phyloP scores from a whole-genome alignment of 2,888 invertebrate species.

The Patella ulyssiponensis region DNA sequence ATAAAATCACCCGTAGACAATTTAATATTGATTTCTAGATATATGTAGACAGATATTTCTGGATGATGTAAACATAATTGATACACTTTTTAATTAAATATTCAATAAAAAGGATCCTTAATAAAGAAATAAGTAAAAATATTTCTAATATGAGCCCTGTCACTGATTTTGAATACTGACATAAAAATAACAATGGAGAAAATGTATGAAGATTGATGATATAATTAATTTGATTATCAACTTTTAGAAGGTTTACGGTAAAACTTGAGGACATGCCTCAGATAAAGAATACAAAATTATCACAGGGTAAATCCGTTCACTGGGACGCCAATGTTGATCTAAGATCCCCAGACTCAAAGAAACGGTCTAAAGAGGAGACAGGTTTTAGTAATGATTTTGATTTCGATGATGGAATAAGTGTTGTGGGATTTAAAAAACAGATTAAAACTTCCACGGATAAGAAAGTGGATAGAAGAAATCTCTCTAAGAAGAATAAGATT shows the following conservation, averaged over 20 bases:
- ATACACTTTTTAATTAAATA: too few species aligned
- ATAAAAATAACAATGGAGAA: too few species aligned
- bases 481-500: background rate
- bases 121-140: too few species aligned
- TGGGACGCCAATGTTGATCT: constrained; percentile 4
- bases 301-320: constrained; percentile 4
- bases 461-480: background rate
- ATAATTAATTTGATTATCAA: too few species aligned
- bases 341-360: background rate
- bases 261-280: background rate
- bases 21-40: too few species aligned
- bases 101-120: too few species aligned
- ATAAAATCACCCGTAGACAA: too few species aligned
- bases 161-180: too few species aligned
- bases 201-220: too few species aligned
- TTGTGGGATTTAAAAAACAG: constrained; percentile 5
- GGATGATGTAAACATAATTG: too few species aligned
- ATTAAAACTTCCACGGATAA: background rate
- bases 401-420: background rate
- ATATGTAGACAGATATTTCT: too few species aligned
- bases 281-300: constrained; percentile 1
- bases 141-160: too few species aligned
- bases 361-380: background rate
- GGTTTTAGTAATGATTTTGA: constrained; percentile 6
- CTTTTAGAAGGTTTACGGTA: background rate